Evolutionary conservation across 2,113 vertebrate species (phyloP).

Genomic region (Dasyurus viverrinus): DNA sequence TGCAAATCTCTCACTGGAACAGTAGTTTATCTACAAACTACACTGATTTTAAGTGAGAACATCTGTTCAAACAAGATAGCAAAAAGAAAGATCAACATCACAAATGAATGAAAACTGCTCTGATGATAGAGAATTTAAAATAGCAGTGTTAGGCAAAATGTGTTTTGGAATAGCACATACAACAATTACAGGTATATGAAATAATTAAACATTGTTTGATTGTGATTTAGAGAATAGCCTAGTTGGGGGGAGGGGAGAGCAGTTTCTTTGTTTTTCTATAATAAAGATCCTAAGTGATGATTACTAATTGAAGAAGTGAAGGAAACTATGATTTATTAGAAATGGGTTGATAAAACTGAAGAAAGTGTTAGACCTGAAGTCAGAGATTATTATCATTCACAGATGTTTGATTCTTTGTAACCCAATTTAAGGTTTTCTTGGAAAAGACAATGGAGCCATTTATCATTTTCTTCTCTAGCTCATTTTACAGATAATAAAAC

Average conservation of each 20-base stretch:
- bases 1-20: conserved; percentile 52
- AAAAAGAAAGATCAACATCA: conserved; percentile 61
- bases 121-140: conserved; percentile 64
- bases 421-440: neutral
- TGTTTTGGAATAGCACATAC: conserved; percentile 13
- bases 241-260: neutral
- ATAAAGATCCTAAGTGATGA: conserved; percentile 11
- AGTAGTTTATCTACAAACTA: conserved; percentile 66
- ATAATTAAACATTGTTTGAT: conserved; percentile 52
- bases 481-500: neutral
- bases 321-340: neutral
- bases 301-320: conserved; percentile 19
- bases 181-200: conserved; percentile 5
- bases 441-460: neutral
- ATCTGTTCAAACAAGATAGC: conserved; percentile 71
- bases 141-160: conserved; percentile 32
- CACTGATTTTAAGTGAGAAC: conserved; percentile 66
- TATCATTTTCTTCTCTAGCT: neutral
- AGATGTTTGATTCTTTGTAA: neutral
- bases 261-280: neutral
- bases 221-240: conserved; percentile 14
- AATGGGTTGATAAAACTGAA: neutral
- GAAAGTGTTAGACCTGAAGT: neutral
- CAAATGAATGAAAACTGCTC: conserved; percentile 48
- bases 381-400: neutral